Base-by-base conservation (phyloP, 2,888 invertebrate species). In the Drosophila sordidula region DNA sequence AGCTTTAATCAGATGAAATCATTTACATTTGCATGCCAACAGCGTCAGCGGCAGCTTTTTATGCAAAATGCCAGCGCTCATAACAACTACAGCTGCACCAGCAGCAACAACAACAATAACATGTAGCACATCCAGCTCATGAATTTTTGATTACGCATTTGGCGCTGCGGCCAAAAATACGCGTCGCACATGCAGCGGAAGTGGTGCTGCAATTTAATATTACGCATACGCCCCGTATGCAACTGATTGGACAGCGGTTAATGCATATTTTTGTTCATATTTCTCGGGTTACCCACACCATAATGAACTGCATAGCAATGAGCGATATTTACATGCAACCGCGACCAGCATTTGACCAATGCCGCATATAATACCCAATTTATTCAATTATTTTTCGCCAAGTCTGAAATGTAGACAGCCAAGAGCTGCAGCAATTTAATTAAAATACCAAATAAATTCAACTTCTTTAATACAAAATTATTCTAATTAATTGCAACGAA, bases 61-160 rank as follows among this genome's bases (percentile, higher is more conserved):
- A 61, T 80, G 58, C 57, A 59, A 70, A 70, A 63, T 56, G 50
- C 32, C 36, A 45, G 25, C n/a, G 51, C 61, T 68, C 68, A 68
- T 70, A 70, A 52, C 51, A 76, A 47, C 54, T 56, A n/a, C 45
- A 42, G 8, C 26, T 54, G 18, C 34, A 52, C 2, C 42, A 4
- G 18, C 29, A 56, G 2, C 38, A 54, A 54, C 57, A 59, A 52
- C 50, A 45, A 52, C 29, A 41, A 32, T 32, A 56, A 25, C 25
- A 39, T 51, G 45, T 41, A 34, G 34, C 61, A 72, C 52, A 87
- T 81, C 46, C 14, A 81, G 67, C 76, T 83, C 88, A 85, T 83
- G 88, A 83, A 83, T 83, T 87, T 87, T 83, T 83, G 82, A 83
- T 83, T 87, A 83, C 79, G 74, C 82, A 81, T 87, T 87, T 83